Base-by-base conservation (phyloP, 2,113 vertebrate species). In the Oreotrochilus melanogaster region DNA sequence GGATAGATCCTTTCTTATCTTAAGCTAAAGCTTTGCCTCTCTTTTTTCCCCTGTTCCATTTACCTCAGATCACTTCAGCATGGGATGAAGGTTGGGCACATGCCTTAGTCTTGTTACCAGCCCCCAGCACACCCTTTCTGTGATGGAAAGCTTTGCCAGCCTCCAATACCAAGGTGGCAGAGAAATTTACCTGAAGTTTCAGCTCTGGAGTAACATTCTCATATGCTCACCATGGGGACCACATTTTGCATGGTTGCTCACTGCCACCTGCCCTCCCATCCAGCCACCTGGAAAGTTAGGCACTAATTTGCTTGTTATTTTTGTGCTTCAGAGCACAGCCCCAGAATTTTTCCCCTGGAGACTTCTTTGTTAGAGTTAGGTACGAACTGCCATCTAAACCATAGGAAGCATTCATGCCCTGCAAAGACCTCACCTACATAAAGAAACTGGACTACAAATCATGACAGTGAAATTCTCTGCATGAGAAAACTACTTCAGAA, bases 1-100 rank as follows among this genome's bases (percentile, higher is more conserved):
- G 82, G 91, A 95, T 31, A 70, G 48, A 72, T 67, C 82, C 56
- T 43, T 64, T 89, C 80, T 78, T 86, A 71, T 58, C 89, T 82
- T 65, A 92, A 91, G 33, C 39, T 42, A 61, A 75, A 69, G 18
- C 12, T 83, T 79, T 80, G 43, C 54, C 9, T 78, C 35, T 74
- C 39, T 64, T 61, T 27, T n/a, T 0, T 24, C 23, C 21, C 30
- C 18, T 4, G 1, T 53, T 90, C 42, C n/a, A 75, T 70, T 85
- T 50, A 72, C 73, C 28, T 84, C 33, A 80, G 62, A 69, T 37
- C 60, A 85, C 58, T 73, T 35, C 50, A 33, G 22, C 48, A 86
- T 56, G 28, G 30, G 2, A 37, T 45, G 54, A 93, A 53, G 6
- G 85, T 27, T 45, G 57, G 43, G 61, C 69, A 57, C 35, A 19